These are phyloP conservation scores for Nephotettix cincticeps DNA, from an alignment of 1,140 invertebrate genomes.

Conservation along the genomic window DNA sequence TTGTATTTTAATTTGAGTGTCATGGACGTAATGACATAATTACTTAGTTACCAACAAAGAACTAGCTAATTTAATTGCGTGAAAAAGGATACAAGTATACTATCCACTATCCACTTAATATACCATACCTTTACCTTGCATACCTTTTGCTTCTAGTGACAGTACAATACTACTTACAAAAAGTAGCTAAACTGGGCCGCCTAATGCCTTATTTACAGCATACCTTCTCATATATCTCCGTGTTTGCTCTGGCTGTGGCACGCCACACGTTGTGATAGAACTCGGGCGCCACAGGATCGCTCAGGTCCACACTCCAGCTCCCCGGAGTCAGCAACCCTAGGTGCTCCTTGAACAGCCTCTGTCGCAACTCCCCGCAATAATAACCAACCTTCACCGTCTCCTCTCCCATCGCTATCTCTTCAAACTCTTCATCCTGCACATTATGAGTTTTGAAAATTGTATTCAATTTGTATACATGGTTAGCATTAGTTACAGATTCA, in stretches of 20 bases:
- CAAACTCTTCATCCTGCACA: constrained; percentile 80
- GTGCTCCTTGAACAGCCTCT: constrained; percentile 89
- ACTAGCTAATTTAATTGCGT: too few relatives aligned
- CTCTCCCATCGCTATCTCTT: constrained; percentile 77
- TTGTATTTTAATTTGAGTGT: too few relatives aligned
- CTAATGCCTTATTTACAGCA: too few relatives aligned
- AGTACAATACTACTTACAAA: too few relatives aligned
- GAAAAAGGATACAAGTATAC: too few relatives aligned
- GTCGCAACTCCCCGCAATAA: constrained; percentile 81
- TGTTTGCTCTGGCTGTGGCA: constrained; percentile 73
- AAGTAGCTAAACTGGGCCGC: too few relatives aligned
- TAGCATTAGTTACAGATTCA: background rate
- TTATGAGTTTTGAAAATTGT: too few relatives aligned
- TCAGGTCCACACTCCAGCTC: constrained; percentile 55
- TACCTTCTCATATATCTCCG: constrained; percentile 84
- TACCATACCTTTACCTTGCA: too few relatives aligned
- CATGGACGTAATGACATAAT: too few relatives aligned
- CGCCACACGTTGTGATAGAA: constrained; percentile 86
- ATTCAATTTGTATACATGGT: background rate
- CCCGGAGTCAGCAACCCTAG: constrained; percentile 57
- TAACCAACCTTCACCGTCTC: constrained; percentile 74
- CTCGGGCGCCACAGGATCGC: constrained; percentile 69
- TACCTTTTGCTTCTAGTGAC: too few relatives aligned
- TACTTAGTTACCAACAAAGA: too few relatives aligned
- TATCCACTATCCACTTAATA: too few relatives aligned